Conservation (phyloP, 1,140 invertebrate genomes). For the Meloidogyne floridensis region DNA sequence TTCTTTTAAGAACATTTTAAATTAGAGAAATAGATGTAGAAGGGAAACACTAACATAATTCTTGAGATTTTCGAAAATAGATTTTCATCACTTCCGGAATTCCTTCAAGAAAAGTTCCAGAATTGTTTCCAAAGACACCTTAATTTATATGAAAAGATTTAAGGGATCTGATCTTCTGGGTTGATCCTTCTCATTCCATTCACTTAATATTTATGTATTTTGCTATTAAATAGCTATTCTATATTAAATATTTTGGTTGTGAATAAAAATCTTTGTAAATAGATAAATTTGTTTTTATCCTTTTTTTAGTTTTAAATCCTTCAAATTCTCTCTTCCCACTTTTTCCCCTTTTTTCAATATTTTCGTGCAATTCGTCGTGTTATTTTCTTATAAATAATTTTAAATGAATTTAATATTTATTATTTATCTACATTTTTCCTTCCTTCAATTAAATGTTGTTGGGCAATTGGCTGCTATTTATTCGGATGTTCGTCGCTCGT, state of each 20-base stretch:
- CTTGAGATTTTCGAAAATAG: no score
- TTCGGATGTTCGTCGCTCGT: constrained; percentile 53
- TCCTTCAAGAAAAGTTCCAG: no score
- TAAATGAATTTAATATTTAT: not conserved
- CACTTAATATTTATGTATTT: not conserved
- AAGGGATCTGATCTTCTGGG: not conserved
- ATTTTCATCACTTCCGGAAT: no score
- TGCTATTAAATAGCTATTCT: not conserved
- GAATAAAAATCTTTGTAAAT: not conserved
- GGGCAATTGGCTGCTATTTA: constrained; percentile 63
- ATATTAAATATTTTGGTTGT: not conserved
- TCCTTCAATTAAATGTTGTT: not conserved
- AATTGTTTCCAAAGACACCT: no score
- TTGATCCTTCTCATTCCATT: not conserved
- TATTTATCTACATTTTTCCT: not conserved
- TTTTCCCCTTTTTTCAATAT: not conserved
- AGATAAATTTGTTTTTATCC: not conserved
- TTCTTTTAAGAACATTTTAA: not conserved
- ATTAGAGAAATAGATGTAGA: no score
- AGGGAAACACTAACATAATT: no score
- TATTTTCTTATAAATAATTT: not conserved
- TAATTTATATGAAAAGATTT: no score
- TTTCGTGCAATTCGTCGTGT: not conserved
- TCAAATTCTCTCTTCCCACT: not conserved
- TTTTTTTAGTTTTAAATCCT: not conserved